Conservation (phyloP, 2,888 invertebrate species). For the Pollenia griseotomentosa region DNA sequence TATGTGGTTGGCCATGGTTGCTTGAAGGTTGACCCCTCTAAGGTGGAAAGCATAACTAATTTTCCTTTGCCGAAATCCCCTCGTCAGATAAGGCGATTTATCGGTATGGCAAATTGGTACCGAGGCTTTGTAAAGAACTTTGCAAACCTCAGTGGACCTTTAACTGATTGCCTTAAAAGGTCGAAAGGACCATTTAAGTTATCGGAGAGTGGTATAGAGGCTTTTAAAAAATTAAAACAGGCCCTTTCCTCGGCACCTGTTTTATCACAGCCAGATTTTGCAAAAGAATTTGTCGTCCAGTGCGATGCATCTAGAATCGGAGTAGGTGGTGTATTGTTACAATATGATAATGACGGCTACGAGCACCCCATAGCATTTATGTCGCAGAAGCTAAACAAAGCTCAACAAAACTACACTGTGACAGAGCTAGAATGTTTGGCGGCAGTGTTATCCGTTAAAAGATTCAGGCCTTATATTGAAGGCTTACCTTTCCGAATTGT, state of each 20-base stretch:
- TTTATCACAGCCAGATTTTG: not conserved
- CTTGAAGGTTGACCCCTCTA: constrained; percentile 48
- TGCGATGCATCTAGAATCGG: constrained; percentile 4
- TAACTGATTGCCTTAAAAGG: not conserved
- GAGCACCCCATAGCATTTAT: constrained; percentile 24
- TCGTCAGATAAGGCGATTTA: constrained; percentile 31
- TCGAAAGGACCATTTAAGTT: not conserved
- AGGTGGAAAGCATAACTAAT: constrained; percentile 36
- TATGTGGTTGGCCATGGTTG: constrained; percentile 33
- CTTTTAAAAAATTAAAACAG: not conserved
- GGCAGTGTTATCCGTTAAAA: constrained; percentile 3
- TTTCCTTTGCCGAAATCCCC: constrained; percentile 38
- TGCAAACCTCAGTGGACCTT: constrained; percentile 9
- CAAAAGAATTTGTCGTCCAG: not conserved
- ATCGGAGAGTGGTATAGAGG: not conserved
- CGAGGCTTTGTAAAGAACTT: constrained; percentile 55
- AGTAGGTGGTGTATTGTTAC: not conserved
- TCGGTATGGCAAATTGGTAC: constrained; percentile 59
- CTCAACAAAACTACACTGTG: constrained; percentile 3
- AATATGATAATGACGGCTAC: not conserved
- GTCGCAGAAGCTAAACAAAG: constrained; percentile 26
- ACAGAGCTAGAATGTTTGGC: constrained; percentile 26
- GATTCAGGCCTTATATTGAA: constrained; percentile 36
- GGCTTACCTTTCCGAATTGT: constrained; percentile 9
- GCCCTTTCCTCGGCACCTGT: not conserved